phyloP scores from a whole-genome alignment of 2,797 vertebrate genomes.

The Labeo calbasu region DNA sequence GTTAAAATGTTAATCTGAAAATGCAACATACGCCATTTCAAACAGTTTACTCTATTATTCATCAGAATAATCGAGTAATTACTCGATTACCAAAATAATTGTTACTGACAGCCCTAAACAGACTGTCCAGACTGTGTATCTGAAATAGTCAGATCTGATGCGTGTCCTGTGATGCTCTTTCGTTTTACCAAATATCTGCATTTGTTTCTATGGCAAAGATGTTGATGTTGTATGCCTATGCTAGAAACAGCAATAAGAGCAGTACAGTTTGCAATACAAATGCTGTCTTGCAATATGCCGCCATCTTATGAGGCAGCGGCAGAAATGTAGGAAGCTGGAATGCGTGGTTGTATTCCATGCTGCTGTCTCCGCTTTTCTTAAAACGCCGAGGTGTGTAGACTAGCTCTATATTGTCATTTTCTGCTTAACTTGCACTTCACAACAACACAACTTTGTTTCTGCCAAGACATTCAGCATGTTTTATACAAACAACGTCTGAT shows the following conservation, averaged over 20 bases:
- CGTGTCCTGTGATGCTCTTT: too few relatives aligned
- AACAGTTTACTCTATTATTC: too few relatives aligned
- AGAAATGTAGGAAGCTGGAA: not conserved
- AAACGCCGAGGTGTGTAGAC: not conserved
- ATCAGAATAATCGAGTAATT: too few relatives aligned
- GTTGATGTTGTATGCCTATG: too few relatives aligned
- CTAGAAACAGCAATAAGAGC: too few relatives aligned
- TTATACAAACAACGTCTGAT: not conserved
- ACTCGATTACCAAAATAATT: too few relatives aligned
- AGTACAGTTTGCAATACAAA: not conserved
- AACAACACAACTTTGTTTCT: not conserved
- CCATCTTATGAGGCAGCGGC: not conserved
- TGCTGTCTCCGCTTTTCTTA: not conserved
- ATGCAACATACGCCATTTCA: too few relatives aligned
- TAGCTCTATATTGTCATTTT: not conserved
- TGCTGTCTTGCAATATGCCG: not conserved
- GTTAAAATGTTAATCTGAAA: too few relatives aligned
- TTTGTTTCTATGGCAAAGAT: too few relatives aligned
- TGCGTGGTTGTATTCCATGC: not conserved
- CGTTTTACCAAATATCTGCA: too few relatives aligned
- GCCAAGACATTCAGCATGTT: not conserved
- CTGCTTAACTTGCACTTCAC: not conserved
- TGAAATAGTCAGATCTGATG: not conserved
- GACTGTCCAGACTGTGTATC: not conserved
- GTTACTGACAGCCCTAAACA: too few relatives aligned